Conservation (phyloP, 2,888 invertebrate genomes). For the Spilosoma lubricipeda region DNA sequence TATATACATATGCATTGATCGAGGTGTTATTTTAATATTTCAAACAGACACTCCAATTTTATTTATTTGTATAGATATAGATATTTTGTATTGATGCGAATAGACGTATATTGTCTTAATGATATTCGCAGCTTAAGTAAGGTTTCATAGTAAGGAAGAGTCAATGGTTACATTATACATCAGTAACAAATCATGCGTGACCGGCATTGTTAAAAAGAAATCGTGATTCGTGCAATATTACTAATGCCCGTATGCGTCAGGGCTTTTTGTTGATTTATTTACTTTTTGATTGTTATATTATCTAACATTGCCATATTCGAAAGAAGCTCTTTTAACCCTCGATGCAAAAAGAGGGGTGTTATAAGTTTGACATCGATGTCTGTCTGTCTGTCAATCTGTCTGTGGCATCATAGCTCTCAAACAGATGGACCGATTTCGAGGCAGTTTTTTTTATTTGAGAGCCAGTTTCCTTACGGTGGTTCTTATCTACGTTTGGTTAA, state of each 20-base stretch:
- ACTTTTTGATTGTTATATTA: background rate
- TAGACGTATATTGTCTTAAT: background rate
- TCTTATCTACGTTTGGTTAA: too few relatives aligned
- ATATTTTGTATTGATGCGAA: background rate
- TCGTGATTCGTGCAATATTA: constrained; percentile 21
- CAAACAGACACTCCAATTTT: too few relatives aligned
- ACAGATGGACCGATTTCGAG: too few relatives aligned
- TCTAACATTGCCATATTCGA: background rate
- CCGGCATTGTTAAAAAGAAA: constrained; percentile 32
- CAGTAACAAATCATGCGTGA: constrained; percentile 44
- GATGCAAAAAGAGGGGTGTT: too few relatives aligned
- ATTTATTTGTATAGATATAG: too few relatives aligned
- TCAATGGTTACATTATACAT: constrained; percentile 46
- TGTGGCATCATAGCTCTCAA: too few relatives aligned
- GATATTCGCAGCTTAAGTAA: background rate
- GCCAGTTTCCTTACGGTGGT: too few relatives aligned
- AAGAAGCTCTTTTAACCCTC: background rate
- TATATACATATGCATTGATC: too few relatives aligned
- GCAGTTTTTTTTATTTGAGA: too few relatives aligned
- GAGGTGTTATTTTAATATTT: too few relatives aligned
- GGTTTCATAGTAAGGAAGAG: constrained; percentile 20
- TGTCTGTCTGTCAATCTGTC: too few relatives aligned
- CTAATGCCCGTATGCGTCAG: constrained; percentile 18
- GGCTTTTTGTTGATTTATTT: constrained; percentile 14
- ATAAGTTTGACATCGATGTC: too few relatives aligned